A percentile compares a stretch with the other conserved stretches of the same genome.
phyloP scores from a whole-genome alignment of 2,797 vertebrate genomes.

The Rallus crepitans region DNA sequence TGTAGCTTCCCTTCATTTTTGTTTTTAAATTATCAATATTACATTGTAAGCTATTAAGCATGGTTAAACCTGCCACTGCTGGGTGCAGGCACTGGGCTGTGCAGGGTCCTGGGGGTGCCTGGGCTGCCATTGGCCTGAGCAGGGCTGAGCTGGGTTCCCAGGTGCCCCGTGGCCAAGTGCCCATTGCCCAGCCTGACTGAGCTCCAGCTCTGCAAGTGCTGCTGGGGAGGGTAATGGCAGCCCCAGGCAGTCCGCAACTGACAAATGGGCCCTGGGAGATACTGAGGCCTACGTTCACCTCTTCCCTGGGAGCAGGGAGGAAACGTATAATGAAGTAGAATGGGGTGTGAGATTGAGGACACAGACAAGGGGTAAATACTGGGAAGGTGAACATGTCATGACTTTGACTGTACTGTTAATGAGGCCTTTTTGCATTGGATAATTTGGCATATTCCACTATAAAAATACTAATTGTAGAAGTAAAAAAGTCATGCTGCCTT shows the following conservation, averaged over 20 bases:
- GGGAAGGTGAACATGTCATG: not conserved
- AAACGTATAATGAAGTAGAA: not conserved
- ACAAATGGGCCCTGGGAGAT: fast-evolving
- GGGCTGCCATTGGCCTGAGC: not conserved
- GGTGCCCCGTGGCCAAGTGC: fast-evolving
- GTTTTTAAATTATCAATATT: not conserved
- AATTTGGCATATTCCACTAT: not conserved
- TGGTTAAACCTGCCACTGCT: not conserved
- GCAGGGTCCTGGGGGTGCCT: fast-evolving
- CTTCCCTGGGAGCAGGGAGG: not conserved
- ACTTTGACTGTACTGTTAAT: not conserved
- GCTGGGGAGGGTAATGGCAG: fast-evolving
- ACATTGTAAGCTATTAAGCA: not conserved
- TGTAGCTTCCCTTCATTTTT: not conserved
- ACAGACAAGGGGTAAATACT: not conserved
- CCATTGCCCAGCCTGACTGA: not conserved
- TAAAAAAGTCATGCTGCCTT: not conserved
- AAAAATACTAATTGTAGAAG: not conserved
- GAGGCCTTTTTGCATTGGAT: not conserved
- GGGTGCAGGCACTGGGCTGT: fast-evolving
- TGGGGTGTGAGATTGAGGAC: fast-evolving
- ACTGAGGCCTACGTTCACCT: fast-evolving
- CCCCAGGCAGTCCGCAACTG: fast-evolving
- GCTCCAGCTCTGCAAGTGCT: not conserved
- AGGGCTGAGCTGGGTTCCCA: not conserved